Base-by-base conservation (phyloP, 2,113 vertebrate genomes). In the Cephalophus harveyi region DNA sequence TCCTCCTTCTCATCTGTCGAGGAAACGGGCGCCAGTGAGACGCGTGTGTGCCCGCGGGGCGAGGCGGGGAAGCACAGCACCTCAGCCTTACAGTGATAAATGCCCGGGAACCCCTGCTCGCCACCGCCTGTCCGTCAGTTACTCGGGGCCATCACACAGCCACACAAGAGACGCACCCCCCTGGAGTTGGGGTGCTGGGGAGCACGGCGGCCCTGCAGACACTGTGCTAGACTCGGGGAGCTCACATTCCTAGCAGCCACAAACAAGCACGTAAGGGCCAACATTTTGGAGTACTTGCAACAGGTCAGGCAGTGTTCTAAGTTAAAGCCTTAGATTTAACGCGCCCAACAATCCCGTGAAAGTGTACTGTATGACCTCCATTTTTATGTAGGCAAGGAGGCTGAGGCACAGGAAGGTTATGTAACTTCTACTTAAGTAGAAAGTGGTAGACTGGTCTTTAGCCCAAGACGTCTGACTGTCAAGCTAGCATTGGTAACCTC, bases 1-100 rank as follows among this genome's bases (percentile, higher is more conserved):
- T 99, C 99, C 98, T 99, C 99, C 96, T 99, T 99, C 96, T 99
- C 99, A 25, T 99, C 99, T 99, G 98, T 36, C 4, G 1, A 87
- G 33, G 36, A 78, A 55, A 71, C 0, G 89, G 74, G 71, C 33
- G 43, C 54, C 14, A 1, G 13, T 5, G 96, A 97, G 89, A 2
- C 1, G 2, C 1, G 0, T 0, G 76, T 1, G 9, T 10, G 7
- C 43, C 67, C 11, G 12, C 1, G 1, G 30, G 19, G 15, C 1
- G 1, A 21, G 28, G 23, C 13, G 0, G 9, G 11, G 59, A 2
- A 30, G n/a, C 1, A 19, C 11, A 30, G n/a, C 3, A 0, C 2
- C 0, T 14, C 21, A 16, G 36, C 60, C 43, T 57, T 33, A 1
- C 10, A 0, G 3, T 0, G 10, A 43, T 43, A n/a, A 46, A 33